These are phyloP conservation scores for Pelobates fuscus DNA, from an alignment of 2,113 vertebrate species.

Conservation along the genomic window DNA sequence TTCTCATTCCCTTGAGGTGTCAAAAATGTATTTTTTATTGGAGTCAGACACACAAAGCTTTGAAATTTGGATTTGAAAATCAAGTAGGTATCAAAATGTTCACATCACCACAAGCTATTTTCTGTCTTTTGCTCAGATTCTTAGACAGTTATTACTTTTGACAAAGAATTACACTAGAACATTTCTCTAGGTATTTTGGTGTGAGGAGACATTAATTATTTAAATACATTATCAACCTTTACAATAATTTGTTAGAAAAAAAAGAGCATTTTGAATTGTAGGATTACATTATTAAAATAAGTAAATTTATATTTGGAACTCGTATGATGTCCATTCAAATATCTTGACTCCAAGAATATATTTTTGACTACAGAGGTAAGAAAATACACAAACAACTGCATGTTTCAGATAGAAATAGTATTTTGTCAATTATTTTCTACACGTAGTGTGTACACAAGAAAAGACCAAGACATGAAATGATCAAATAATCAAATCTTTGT, in stretches of 20 bases:
- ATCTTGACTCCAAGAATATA: no score
- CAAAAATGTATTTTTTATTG: slow-evolving; percentile 54
- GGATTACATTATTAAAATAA: neutral
- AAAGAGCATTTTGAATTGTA: neutral
- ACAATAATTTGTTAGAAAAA: neutral
- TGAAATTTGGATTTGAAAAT: slow-evolving; percentile 57
- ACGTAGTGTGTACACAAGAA: no score
- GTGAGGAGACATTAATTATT: slow-evolving; percentile 56
- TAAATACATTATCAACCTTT: slow-evolving; percentile 19
- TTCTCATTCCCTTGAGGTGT: slow-evolving; percentile 39
- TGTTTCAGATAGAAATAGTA: no score
- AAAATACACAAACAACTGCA: no score
- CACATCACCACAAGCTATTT: slow-evolving; percentile 54
- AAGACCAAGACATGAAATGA: no score
- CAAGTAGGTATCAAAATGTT: slow-evolving; percentile 55
- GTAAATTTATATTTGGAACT: neutral
- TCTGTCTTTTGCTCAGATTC: slow-evolving; percentile 51
- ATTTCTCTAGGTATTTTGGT: slow-evolving; percentile 57
- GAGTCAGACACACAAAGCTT: slow-evolving; percentile 50
- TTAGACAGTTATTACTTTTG: slow-evolving; percentile 58
- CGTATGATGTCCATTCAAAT: no score
- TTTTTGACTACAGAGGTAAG: no score
- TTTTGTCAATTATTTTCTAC: no score
- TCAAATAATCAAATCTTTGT: no score
- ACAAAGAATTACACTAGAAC: slow-evolving; percentile 59